Conservation (phyloP, 37 sponge, comb jelly and placozoan genomes). For the Lycopodina hypogea region DNA sequence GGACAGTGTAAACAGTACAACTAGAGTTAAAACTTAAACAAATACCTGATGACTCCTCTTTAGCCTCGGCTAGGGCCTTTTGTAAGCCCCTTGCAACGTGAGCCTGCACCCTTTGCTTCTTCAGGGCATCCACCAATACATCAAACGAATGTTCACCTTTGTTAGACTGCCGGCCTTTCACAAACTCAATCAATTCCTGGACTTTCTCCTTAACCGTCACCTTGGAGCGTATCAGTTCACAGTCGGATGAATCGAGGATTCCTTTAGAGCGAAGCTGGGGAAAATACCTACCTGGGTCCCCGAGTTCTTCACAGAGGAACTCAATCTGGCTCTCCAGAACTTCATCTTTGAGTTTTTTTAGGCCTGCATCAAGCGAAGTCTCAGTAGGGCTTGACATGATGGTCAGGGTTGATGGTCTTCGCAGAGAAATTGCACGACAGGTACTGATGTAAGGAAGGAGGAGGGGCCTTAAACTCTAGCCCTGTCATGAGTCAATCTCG, state of each 20-base stretch:
- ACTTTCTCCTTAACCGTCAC: constrained; percentile 30
- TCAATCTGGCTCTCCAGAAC: constrained; percentile 29
- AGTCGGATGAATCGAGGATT: constrained; percentile 18
- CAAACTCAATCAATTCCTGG: constrained; percentile 1
- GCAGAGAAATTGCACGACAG: too few relatives aligned
- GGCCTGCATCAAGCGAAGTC: constrained; percentile 1
- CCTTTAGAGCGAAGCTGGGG: constrained; percentile 44
- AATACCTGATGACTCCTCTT: neutral
- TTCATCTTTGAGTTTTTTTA: constrained; percentile 17
- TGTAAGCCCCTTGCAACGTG: constrained; percentile 55
- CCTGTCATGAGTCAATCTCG: too few relatives aligned
- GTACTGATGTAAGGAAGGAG: too few relatives aligned
- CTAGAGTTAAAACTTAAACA: neutral
- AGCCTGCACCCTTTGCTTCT: constrained; percentile 49
- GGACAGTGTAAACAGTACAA: neutral
- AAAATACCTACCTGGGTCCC: constrained; percentile 61
- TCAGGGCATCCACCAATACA: constrained; percentile 51
- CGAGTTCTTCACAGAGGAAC: constrained; percentile 50
- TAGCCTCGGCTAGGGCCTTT: constrained; percentile 18
- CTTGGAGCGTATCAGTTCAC: constrained; percentile 38
- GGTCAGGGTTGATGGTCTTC: too few relatives aligned
- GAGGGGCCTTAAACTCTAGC: too few relatives aligned
- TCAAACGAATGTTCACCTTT: constrained; percentile 38
- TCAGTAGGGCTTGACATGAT: too few relatives aligned
- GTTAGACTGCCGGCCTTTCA: neutral